A percentile compares a stretch with the other conserved stretches of the same genome.
Evolutionary conservation across 1,140 invertebrate genomes (phyloP).

Genomic region (Sycophila sp.): DNA sequence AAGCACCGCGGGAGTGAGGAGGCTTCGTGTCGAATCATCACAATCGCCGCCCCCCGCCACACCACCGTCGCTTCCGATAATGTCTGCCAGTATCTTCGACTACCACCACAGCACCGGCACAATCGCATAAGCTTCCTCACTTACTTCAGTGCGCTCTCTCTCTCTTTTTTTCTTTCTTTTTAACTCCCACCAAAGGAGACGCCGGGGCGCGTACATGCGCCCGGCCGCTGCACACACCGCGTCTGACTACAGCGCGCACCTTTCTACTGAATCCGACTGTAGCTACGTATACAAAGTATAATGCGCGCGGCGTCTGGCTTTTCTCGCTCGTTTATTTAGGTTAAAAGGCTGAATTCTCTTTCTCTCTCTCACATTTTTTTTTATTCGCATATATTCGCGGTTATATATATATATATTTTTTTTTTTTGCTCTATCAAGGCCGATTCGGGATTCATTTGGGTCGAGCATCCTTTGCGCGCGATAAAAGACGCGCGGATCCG

Average conservation of each 20-base stretch:
- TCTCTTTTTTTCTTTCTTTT: neutral
- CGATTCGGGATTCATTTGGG: no score
- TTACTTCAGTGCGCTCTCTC: neutral
- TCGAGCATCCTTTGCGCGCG: no score
- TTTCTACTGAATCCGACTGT: constrained; percentile 26
- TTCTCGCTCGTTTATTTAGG: constrained; percentile 8
- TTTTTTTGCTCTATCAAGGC: no score
- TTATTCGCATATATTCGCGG: no score
- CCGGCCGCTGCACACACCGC: no score
- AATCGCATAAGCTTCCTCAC: neutral
- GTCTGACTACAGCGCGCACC: neutral
- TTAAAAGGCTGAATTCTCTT: constrained; percentile 7
- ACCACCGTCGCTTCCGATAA: constrained; percentile 9
- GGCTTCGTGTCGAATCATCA: constrained; percentile 65
- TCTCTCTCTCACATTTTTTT: no score
- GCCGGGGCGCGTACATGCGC: neutral
- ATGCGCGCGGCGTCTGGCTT: neutral
- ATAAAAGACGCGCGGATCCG: neutral
- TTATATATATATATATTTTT: no score
- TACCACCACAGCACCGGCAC: neutral
- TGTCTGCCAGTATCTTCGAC: neutral
- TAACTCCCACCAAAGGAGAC: no score
- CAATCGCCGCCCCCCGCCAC: constrained; percentile 19
- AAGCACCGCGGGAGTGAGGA: constrained; percentile 91
- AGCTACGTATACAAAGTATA: neutral